Conservation (phyloP, 2,113 vertebrate species). For the Notarius lentiginosus region DNA sequence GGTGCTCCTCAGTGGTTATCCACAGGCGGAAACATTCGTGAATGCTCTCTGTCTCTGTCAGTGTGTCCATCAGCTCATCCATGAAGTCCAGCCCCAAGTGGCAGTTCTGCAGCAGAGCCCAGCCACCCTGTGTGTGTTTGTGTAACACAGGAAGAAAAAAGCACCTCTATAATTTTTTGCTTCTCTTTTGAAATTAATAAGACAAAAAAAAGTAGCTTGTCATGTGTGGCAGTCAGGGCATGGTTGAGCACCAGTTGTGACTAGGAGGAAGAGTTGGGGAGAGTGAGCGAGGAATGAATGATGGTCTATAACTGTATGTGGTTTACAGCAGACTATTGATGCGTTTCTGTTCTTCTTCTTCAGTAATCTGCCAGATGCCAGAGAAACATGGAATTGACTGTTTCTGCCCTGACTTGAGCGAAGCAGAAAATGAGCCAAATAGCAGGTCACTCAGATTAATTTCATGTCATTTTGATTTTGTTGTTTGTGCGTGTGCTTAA, state of each 20-base stretch:
- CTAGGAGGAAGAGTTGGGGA: not conserved
- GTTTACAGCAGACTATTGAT: not conserved
- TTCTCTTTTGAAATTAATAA: not conserved
- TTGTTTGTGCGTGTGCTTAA: not conserved
- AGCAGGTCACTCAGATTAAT: not conserved
- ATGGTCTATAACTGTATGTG: not conserved
- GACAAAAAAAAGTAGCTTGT: not conserved
- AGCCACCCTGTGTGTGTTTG: constrained; percentile 75
- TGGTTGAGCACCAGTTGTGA: not conserved
- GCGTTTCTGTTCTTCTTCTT: not conserved
- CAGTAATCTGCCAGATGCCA: not conserved
- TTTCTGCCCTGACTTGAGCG: not conserved
- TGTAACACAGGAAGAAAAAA: not conserved
- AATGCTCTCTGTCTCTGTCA: constrained; percentile 65
- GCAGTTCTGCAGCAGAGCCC: constrained; percentile 86
- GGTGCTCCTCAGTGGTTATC: constrained; percentile 80
- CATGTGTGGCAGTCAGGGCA: not conserved
- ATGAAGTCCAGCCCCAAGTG: constrained; percentile 83
- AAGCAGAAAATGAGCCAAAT: not conserved
- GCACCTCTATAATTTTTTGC: not conserved
- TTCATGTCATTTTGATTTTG: not conserved
- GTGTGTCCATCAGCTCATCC: constrained; percentile 75
- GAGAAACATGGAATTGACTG: not conserved
- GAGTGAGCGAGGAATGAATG: not conserved
- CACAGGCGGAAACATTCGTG: constrained; percentile 75